These are phyloP conservation scores for Gasterosteus nipponicus DNA, from an alignment of 2,113 vertebrate species.

Conservation along the genomic window DNA sequence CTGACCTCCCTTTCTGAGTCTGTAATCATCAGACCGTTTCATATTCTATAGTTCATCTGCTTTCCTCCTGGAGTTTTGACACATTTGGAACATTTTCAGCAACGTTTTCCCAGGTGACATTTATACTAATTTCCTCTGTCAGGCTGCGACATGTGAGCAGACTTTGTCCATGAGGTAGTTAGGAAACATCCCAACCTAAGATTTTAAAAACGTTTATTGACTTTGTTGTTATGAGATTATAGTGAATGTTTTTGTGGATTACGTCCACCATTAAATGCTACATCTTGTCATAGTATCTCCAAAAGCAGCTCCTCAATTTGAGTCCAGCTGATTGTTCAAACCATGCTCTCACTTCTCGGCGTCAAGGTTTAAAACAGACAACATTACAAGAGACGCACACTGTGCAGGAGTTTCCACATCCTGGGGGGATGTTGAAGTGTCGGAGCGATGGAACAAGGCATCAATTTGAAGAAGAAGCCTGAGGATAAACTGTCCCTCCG, in stretches of 20 bases:
- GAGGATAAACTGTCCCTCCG: conserved; percentile 6
- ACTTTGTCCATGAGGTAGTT: neutral
- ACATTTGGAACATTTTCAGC: neutral
- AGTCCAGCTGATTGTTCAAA: neutral
- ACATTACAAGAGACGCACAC: conserved; percentile 4
- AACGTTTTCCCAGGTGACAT: neutral
- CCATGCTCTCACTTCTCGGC: neutral
- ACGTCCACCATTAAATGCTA: neutral
- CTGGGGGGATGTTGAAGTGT: conserved; percentile 22
- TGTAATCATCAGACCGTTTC: neutral
- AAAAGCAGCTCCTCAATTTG: neutral
- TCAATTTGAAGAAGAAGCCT: conserved; percentile 16
- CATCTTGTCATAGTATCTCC: neutral
- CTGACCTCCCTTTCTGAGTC: conserved; percentile 18
- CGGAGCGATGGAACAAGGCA: conserved; percentile 19
- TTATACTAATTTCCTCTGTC: neutral
- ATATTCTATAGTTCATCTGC: neutral
- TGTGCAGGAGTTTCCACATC: conserved; percentile 34
- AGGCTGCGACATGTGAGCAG: conserved; percentile 2
- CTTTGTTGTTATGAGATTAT: neutral
- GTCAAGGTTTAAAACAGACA: conserved; percentile 9
- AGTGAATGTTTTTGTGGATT: neutral
- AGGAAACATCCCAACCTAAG: no score
- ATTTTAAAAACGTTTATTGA: no score
- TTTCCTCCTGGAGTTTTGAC: neutral